A percentile compares a stretch with the other conserved stretches of the same genome.
These are phyloP conservation scores for Mesorhabditis belari DNA, from an alignment of 2,888 invertebrate species.

Conservation along the genomic window DNA sequence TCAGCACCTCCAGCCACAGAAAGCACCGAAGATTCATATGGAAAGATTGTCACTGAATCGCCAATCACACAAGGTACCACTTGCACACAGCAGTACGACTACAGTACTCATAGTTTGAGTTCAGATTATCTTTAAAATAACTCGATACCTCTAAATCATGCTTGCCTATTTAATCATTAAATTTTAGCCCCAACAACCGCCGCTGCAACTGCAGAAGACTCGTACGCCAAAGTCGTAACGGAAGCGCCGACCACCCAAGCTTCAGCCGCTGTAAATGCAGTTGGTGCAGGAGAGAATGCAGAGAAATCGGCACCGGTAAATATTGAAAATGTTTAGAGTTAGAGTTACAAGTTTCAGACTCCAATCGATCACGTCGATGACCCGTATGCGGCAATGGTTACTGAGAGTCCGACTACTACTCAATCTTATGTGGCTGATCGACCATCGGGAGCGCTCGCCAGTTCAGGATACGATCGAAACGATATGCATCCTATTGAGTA, in stretches of 20 bases:
- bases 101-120: too few relatives aligned
- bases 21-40: background rate
- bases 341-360: background rate
- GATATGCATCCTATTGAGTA: background rate
- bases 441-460: background rate
- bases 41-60: background rate
- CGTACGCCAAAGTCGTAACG: background rate
- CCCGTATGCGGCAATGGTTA: background rate
- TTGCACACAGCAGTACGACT: too few relatives aligned
- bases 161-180: background rate
- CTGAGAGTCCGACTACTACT: background rate
- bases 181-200: background rate
- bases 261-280: background rate
- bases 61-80: background rate
- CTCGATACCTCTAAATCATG: too few relatives aligned
- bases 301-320: background rate
- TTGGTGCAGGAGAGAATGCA: too few relatives aligned
- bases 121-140: too few relatives aligned
- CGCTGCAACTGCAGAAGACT: too few relatives aligned
- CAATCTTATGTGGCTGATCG: background rate
- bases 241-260: background rate
- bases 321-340: background rate
- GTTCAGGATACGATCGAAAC: background rate
- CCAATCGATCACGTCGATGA: background rate
- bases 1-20: background rate